phyloP scores from a whole-genome alignment of 2,888 invertebrate species.

The Carcina quercana region DNA sequence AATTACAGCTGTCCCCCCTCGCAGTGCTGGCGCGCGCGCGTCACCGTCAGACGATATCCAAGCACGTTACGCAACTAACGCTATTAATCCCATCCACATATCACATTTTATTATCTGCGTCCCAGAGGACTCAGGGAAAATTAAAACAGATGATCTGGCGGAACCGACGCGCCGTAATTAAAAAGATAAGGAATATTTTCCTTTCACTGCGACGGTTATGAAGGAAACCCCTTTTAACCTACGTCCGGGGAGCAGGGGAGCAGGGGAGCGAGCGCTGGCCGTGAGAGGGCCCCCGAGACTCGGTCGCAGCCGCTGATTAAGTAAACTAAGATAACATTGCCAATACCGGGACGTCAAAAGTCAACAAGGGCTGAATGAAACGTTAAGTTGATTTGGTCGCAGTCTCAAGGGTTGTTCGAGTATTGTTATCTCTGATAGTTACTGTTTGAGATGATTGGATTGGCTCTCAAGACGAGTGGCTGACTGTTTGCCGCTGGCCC shows the following conservation, averaged over 20 bases:
- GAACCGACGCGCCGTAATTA: slow-evolving; percentile 65
- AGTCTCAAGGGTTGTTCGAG: slow-evolving; percentile 62
- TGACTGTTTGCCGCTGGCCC: slow-evolving; percentile 48
- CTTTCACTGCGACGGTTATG: slow-evolving; percentile 37
- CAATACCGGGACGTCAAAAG: slow-evolving; percentile 66
- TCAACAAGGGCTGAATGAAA: slow-evolving; percentile 68
- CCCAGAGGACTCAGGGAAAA: slow-evolving; percentile 52
- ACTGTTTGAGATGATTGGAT: slow-evolving; percentile 71
- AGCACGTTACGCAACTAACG: slow-evolving; percentile 10
- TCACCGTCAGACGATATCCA: slow-evolving; percentile 8
- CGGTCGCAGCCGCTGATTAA: slow-evolving; percentile 64
- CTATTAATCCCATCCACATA: slow-evolving; percentile 21
- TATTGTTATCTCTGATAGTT: slow-evolving; percentile 61
- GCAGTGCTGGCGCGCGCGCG: too few species aligned
- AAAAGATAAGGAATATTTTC: slow-evolving; percentile 73
- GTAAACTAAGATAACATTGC: slow-evolving; percentile 72
- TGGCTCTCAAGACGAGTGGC: slow-evolving; percentile 52
- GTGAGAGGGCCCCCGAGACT: slow-evolving; percentile 62
- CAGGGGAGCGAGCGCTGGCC: slow-evolving; percentile 42
- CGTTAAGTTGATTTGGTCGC: slow-evolving; percentile 66
- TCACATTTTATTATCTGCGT: slow-evolving; percentile 33
- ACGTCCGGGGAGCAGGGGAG: slow-evolving; percentile 32
- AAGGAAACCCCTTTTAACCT: slow-evolving; percentile 51
- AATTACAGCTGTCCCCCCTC: too few species aligned
- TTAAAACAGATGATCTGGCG: slow-evolving; percentile 70